A percentile compares a stretch with the other conserved stretches of the same genome.
Conservation (phyloP, 2,113 vertebrate species). For the Romanogobio albipinnatus region DNA sequence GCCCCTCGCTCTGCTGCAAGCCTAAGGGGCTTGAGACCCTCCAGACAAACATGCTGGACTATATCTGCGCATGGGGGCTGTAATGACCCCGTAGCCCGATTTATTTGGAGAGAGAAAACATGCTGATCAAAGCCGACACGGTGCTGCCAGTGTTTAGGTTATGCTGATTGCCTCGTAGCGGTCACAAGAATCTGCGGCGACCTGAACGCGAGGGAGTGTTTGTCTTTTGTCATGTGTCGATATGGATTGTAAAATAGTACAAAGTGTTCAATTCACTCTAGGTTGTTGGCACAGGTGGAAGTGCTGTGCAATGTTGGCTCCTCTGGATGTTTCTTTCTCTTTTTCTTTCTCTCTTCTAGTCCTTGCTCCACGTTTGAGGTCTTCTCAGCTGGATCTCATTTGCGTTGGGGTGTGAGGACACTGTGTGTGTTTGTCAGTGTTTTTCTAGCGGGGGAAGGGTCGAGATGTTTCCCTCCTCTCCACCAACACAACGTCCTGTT, state of each 20-base stretch:
- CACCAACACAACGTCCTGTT: conserved; percentile 35
- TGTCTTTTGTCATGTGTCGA: conserved; percentile 23
- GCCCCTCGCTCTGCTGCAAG: neutral
- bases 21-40: neutral
- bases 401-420: conserved; percentile 54
- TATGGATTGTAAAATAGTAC: conserved; percentile 7
- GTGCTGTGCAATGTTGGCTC: neutral
- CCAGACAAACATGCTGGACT: conserved; percentile 1
- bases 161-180: neutral
- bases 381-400: conserved; percentile 68
- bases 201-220: conserved; percentile 15
- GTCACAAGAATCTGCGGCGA: neutral
- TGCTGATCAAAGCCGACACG: conserved; percentile 17
- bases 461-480: conserved; percentile 20
- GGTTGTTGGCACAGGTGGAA: conserved; percentile 24
- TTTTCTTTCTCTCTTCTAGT: neutral
- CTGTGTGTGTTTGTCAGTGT: conserved; percentile 25
- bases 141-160: conserved; percentile 25
- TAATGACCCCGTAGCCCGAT: conserved; percentile 12
- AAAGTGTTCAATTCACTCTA: neutral
- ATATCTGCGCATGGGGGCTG: neutral
- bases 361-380: conserved; percentile 39
- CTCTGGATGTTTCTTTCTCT: neutral
- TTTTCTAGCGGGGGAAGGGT: conserved; percentile 9
- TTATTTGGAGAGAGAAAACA: conserved; percentile 27